Conservation (phyloP, 2,113 vertebrate species). For the Dasypus novemcinctus region DNA sequence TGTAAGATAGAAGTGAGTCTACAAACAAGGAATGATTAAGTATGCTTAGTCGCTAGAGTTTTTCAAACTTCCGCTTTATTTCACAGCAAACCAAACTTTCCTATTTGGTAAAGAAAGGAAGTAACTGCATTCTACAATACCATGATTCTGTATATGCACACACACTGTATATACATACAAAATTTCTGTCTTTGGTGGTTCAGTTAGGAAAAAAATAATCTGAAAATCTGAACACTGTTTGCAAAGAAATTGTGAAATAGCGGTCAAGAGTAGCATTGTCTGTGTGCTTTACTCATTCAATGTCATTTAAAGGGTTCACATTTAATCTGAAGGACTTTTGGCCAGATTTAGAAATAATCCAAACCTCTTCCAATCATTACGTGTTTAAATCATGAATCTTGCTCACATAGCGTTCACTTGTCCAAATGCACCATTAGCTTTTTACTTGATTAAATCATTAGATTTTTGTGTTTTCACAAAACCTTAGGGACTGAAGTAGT, state of each 20-base stretch:
- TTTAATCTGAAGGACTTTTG: neutral
- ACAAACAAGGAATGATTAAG: constrained; percentile 65
- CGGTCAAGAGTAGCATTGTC: constrained; percentile 46
- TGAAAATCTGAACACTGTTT: constrained; percentile 57
- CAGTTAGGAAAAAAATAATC: constrained; percentile 55
- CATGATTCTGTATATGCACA: constrained; percentile 65
- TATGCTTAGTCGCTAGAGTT: constrained; percentile 57
- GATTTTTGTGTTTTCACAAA: constrained; percentile 65
- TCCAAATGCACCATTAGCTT: constrained; percentile 60
- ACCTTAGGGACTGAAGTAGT: constrained; percentile 69
- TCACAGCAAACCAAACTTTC: constrained; percentile 65
- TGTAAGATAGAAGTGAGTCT: constrained; percentile 40
- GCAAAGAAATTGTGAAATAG: constrained; percentile 59
- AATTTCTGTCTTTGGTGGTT: constrained; percentile 82
- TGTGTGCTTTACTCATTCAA: constrained; percentile 53
- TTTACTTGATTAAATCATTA: constrained; percentile 9
- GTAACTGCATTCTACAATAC: constrained; percentile 53
- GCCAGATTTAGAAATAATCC: constrained; percentile 1
- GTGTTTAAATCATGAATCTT: neutral
- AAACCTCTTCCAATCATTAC: constrained; percentile 7
- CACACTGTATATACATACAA: constrained; percentile 64
- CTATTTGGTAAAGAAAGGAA: constrained; percentile 65
- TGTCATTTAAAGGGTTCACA: constrained; percentile 59
- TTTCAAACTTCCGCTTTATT: constrained; percentile 56
- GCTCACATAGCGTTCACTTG: constrained; percentile 6